phyloP scores from a whole-genome alignment of 2,113 vertebrate species.

The Mystacornis crossleyi region DNA sequence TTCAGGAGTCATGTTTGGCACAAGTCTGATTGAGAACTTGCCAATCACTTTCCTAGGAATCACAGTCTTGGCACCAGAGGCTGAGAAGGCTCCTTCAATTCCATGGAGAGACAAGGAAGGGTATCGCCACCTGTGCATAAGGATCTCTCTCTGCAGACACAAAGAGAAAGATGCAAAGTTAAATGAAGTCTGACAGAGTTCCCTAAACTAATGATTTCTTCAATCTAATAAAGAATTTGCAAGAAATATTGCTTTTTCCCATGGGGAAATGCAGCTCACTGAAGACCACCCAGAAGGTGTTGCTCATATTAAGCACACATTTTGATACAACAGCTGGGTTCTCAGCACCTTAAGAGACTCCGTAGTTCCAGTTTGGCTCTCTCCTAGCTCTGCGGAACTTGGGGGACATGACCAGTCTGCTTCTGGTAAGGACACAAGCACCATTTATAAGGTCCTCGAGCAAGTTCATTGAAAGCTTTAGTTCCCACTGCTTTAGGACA shows the following conservation, averaged over 20 bases:
- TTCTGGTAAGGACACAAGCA: neutral
- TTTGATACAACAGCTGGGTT: neutral
- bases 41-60: constrained; percentile 94
- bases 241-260: neutral
- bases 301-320: neutral
- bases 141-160: constrained; percentile 80
- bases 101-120: constrained; percentile 96
- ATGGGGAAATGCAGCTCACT: neutral
- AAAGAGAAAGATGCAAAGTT: neutral
- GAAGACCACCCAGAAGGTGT: neutral
- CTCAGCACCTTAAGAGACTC: neutral
- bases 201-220: neutral
- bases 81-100: constrained; percentile 96
- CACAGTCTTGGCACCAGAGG: constrained; percentile 89
- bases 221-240: neutral
- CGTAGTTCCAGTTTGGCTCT: neutral
- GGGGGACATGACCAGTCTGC: fast-evolving
- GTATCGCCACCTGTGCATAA: constrained; percentile 96
- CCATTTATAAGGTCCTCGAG: neutral
- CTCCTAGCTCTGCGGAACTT: neutral
- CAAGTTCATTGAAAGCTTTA: neutral
- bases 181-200: neutral
- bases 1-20: constrained; percentile 93
- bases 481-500: neutral
- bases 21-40: constrained; percentile 95